These are phyloP conservation scores for Gobius niger DNA, from an alignment of 2,113 vertebrate species.

Conservation along the genomic window DNA sequence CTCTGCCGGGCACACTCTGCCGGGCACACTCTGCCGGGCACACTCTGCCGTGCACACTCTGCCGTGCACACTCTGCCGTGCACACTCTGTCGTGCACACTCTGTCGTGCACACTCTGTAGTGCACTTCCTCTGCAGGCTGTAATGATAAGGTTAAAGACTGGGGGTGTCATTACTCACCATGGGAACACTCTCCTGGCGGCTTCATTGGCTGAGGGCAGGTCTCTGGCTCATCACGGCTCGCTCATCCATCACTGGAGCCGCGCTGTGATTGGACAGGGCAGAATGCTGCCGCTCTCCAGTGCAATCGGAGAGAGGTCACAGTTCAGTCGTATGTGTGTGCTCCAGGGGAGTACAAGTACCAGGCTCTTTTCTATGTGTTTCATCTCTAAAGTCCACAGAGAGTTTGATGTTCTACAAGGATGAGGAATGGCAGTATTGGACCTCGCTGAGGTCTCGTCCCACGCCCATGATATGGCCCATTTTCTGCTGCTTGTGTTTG, in stretches of 20 bases:
- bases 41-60: no score
- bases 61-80: no score
- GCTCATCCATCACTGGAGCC: neutral
- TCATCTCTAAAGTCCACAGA: no score
- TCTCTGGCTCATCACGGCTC: constrained; percentile 12
- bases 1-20: no score
- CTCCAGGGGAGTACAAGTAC: neutral
- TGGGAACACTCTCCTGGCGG: constrained; percentile 53
- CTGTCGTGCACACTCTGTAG: neutral
- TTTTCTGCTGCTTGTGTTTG: no score
- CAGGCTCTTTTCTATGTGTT: no score
- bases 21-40: no score
- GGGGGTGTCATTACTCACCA: constrained; percentile 62
- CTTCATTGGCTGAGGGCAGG: constrained; percentile 14
- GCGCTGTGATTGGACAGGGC: constrained; percentile 23
- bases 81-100: no score
- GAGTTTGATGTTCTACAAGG: no score
- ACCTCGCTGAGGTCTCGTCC: no score
- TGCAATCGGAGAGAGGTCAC: neutral
- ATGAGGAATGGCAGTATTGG: no score
- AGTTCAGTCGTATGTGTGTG: constrained; percentile 17
- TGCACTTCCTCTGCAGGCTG: constrained; percentile 23
- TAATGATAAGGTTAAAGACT: constrained; percentile 44
- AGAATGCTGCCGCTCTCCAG: constrained; percentile 21
- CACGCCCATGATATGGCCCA: no score